A percentile compares a stretch with the other conserved stretches of the same genome.
phyloP scores from a whole-genome alignment of 1,140 invertebrate genomes.

The Chlorops oryzae region DNA sequence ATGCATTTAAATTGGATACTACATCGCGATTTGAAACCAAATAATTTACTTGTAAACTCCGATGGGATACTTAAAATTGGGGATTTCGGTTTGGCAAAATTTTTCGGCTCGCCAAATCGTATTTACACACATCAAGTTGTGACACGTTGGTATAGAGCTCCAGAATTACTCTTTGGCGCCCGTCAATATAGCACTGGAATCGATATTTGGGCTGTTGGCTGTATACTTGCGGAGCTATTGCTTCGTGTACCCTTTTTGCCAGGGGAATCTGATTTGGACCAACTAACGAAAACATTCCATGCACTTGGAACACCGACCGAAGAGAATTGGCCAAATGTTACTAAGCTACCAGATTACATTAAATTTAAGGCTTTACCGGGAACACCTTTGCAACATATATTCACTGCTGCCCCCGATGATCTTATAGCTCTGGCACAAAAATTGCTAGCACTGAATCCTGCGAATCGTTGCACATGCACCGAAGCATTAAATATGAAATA shows the following conservation, averaged over 20 bases:
- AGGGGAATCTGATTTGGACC: conserved; percentile 95
- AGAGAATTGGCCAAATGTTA: conserved; percentile 86
- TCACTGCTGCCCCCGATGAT: conserved; percentile 92
- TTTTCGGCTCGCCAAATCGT: conserved; percentile 92
- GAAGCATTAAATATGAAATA: conserved; percentile 77
- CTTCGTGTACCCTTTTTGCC: conserved; percentile 89
- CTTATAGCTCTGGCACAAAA: conserved; percentile 76
- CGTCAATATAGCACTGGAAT: conserved; percentile 90
- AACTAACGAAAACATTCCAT: conserved; percentile 91
- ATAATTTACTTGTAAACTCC: conserved; percentile 92
- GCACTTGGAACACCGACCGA: conserved; percentile 86
- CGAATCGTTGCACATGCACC: conserved; percentile 73
- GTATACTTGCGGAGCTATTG: conserved; percentile 93
- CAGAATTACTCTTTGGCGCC: conserved; percentile 94
- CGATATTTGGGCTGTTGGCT: conserved; percentile 99
- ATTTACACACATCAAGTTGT: conserved; percentile 98
- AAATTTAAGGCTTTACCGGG: conserved; percentile 82
- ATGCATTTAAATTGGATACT: conserved; percentile 95
- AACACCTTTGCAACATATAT: conserved; percentile 84
- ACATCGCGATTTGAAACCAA: conserved; percentile 98
- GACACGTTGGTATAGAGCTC: conserved; percentile 87
- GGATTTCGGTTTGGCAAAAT: conserved; percentile 98
- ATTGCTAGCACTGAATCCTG: conserved; percentile 79
- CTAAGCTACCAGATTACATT: conserved; percentile 83
- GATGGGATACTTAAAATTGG: conserved; percentile 92